These are phyloP conservation scores for Tridacna gigas DNA, from an alignment of 2,888 invertebrate genomes.

Conservation along the genomic window DNA sequence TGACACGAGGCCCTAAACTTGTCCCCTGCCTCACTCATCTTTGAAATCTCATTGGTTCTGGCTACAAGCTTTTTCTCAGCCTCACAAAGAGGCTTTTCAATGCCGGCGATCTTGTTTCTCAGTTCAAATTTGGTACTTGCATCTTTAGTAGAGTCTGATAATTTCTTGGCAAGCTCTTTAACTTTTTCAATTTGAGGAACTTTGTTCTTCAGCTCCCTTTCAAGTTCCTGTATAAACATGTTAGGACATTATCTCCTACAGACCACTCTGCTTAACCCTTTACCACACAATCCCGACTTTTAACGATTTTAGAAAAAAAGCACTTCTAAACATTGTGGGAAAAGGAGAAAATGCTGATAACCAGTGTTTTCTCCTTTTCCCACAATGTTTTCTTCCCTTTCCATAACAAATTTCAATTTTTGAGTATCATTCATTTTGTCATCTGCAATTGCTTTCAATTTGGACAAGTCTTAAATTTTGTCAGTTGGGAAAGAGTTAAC, in stretches of 20 bases:
- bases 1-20: conserved; percentile 96
- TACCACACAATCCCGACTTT: no score
- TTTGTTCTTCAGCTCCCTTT: conserved; percentile 68
- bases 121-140: conserved; percentile 96
- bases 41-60: conserved; percentile 87
- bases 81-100: conserved; percentile 94
- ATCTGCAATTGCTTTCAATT: no score
- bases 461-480: no score
- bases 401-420: no score
- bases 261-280: no score
- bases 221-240: conserved; percentile 64
- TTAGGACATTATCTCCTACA: neutral
- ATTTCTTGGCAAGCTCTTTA: conserved; percentile 90
- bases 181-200: conserved; percentile 76
- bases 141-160: conserved; percentile 95
- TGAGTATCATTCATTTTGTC: no score
- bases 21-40: conserved; percentile 92
- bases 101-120: conserved; percentile 92
- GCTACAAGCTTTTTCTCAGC: conserved; percentile 87
- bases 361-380: no score
- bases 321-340: no score
- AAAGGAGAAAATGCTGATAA: no score
- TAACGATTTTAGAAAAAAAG: no score
- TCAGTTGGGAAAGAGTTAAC: no score
- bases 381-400: no score